Percentiles rank a stretch among this genome's conserved stretches.
Evolutionary conservation across 2,113 vertebrate genomes (phyloP).

Genomic region (Solenodon paradoxus): DNA sequence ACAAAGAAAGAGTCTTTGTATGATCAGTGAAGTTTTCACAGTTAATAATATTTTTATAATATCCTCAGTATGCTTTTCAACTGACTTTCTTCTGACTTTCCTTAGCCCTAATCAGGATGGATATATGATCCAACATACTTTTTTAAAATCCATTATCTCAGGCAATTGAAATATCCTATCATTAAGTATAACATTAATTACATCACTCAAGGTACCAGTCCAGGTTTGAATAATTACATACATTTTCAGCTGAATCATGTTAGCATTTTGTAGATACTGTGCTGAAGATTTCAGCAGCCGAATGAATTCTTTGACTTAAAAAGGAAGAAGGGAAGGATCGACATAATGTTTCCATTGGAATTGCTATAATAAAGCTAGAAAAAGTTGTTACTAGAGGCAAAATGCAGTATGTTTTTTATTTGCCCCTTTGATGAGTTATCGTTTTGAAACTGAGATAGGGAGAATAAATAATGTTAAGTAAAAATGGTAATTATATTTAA

Average conservation of each 20-base stretch:
- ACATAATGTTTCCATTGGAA: not conserved
- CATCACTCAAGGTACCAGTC: not conserved
- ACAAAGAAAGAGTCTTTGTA: not conserved
- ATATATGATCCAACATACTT: slow-evolving; percentile 26
- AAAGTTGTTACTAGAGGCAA: not conserved
- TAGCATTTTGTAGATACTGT: not conserved
- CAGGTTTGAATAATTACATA: slow-evolving; percentile 41
- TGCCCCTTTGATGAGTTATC: not conserved
- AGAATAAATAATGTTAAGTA: not conserved
- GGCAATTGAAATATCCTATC: slow-evolving; percentile 18
- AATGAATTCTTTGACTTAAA: not conserved
- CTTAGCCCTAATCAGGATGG: not conserved
- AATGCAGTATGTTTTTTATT: not conserved
- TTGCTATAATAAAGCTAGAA: not conserved
- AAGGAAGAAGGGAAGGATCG: not conserved
- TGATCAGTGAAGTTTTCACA: not conserved
- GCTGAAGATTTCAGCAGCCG: not conserved
- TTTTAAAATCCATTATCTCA: slow-evolving; percentile 12
- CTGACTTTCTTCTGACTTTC: slow-evolving; percentile 37
- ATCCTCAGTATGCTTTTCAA: not conserved
- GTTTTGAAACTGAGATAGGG: not conserved
- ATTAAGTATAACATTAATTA: slow-evolving; percentile 57
- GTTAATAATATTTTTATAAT: not conserved
- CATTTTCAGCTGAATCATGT: slow-evolving; percentile 30
- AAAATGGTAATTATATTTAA: not conserved